Percentiles rank a stretch among this genome's conserved stretches.
These are phyloP conservation scores for Drosophila trapezifrons DNA, from an alignment of 1,140 invertebrate species.

Conservation along the genomic window DNA sequence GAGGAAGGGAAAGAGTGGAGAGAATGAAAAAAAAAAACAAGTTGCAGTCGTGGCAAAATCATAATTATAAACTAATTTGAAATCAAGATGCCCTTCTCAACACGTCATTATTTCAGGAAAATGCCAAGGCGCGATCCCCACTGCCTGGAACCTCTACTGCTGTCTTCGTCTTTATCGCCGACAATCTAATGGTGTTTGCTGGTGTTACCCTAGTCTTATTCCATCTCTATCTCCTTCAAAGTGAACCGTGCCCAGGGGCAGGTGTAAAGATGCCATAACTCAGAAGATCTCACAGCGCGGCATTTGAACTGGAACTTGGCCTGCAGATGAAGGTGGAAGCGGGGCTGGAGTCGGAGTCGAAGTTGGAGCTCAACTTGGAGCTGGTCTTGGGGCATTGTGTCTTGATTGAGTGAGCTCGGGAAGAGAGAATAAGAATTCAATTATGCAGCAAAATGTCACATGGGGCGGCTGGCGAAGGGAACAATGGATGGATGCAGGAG, in stretches of 20 bases:
- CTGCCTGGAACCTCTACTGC: conserved; percentile 13
- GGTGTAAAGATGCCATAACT: conserved; percentile 76
- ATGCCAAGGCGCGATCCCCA: conserved; percentile 33
- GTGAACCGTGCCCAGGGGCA: conserved; percentile 54
- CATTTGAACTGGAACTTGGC: conserved; percentile 49
- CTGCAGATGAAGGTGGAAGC: background rate
- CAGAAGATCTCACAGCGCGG: conserved; percentile 47
- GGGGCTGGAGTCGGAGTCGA: background rate
- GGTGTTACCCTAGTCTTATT: conserved; percentile 38
- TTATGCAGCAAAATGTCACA: conserved; percentile 80
- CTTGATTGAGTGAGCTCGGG: conserved; percentile 35
- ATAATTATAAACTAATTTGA: conserved; percentile 78
- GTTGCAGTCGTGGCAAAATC: conserved; percentile 52
- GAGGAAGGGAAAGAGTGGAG: conserved; percentile 35
- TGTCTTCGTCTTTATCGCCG: conserved; percentile 36
- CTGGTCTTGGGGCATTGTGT: conserved; percentile 29
- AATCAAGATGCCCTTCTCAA: conserved; percentile 72
- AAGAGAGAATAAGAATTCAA: conserved; percentile 73
- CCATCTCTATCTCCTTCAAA: conserved; percentile 40
- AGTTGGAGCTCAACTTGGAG: conserved; percentile 8
- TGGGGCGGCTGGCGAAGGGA: conserved; percentile 41
- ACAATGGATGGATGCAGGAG: conserved; percentile 23
- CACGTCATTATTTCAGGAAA: conserved; percentile 67
- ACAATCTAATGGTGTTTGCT: conserved; percentile 64
- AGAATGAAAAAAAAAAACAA: conserved; percentile 34